phyloP scores from a whole-genome alignment of 2,797 vertebrate species.

The Takifugu rubripes region DNA sequence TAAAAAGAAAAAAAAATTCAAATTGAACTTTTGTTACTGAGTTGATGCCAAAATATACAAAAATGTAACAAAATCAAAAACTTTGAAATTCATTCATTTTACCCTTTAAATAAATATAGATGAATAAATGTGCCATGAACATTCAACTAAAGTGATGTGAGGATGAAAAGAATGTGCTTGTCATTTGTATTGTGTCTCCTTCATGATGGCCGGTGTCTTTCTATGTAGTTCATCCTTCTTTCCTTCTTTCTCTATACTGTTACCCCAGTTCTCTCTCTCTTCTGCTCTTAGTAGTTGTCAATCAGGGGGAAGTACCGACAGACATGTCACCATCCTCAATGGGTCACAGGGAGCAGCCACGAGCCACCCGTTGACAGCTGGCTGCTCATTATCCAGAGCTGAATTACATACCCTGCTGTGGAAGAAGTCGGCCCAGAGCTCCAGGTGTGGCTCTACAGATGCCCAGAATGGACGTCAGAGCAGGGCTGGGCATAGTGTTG shows the following conservation, averaged over 20 bases:
- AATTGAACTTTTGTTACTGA: too few relatives aligned
- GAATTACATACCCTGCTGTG: slow-evolving; percentile 58
- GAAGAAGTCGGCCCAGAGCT: slow-evolving; percentile 36
- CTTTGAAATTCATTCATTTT: too few relatives aligned
- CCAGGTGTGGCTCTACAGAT: slow-evolving; percentile 30
- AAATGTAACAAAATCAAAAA: too few relatives aligned
- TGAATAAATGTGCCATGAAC: too few relatives aligned
- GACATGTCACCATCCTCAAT: slow-evolving; percentile 36
- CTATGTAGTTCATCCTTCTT: not conserved
- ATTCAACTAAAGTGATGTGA: too few relatives aligned
- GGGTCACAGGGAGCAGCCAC: slow-evolving; percentile 58
- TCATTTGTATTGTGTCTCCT: too few relatives aligned
- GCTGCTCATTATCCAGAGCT: slow-evolving; percentile 62
- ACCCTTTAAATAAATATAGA: too few relatives aligned
- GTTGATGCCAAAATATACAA: too few relatives aligned
- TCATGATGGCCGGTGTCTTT: too few relatives aligned
- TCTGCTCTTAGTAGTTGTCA: slow-evolving; percentile 43
- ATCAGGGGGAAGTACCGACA: slow-evolving; percentile 44
- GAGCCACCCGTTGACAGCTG: slow-evolving; percentile 57
- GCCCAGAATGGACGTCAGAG: slow-evolving; percentile 17
- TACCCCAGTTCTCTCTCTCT: slow-evolving; percentile 3
- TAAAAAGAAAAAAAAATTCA: too few relatives aligned
- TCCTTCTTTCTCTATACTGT: not conserved
- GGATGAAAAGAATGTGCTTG: too few relatives aligned
- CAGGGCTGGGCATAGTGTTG: not conserved